Evolutionary conservation across 2,888 invertebrate species (phyloP).

Genomic region (Philaethria dido): DNA sequence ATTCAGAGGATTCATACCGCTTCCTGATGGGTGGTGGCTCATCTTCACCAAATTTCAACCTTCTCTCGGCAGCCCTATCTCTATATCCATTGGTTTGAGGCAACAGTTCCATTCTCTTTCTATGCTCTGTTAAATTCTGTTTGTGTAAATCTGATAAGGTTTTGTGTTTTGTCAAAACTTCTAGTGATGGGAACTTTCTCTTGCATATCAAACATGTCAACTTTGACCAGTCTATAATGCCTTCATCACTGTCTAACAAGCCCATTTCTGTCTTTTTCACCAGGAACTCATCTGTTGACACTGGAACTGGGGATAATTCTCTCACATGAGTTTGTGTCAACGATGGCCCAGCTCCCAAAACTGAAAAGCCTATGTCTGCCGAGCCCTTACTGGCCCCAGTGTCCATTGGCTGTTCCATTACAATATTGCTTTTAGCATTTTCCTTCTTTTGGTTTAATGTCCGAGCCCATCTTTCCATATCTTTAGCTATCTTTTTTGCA

Average conservation of each 20-base stretch:
- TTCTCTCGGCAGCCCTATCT: constrained; percentile 97
- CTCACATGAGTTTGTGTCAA: constrained; percentile 60
- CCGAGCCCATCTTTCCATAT: constrained; percentile 95
- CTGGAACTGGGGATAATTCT: constrained; percentile 67
- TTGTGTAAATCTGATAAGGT: constrained; percentile 97
- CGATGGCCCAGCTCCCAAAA: constrained; percentile 89
- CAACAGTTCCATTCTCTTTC: constrained; percentile 68
- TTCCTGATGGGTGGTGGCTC: constrained; percentile 84
- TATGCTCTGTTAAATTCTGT: constrained; percentile 88
- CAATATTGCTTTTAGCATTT: constrained; percentile 73
- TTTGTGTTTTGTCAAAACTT: constrained; percentile 95
- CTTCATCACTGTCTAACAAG: constrained; percentile 86
- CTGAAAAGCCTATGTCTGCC: constrained; percentile 96
- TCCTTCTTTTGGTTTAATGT: constrained; percentile 98
- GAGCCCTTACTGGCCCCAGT: constrained; percentile 87
- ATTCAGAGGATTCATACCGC: constrained; percentile 68
- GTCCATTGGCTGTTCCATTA: constrained; percentile 75
- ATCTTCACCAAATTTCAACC: constrained; percentile 96
- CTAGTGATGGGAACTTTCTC: constrained; percentile 95
- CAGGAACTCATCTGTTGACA: constrained; percentile 66
- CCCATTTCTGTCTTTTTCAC: constrained; percentile 80
- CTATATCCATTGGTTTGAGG: constrained; percentile 86
- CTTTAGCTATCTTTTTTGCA: constrained; percentile 98
- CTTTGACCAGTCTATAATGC: constrained; percentile 94
- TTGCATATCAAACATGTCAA: constrained; percentile 97